Conservation (phyloP, 2,113 vertebrate genomes). For the Phylloscopus whistleri region DNA sequence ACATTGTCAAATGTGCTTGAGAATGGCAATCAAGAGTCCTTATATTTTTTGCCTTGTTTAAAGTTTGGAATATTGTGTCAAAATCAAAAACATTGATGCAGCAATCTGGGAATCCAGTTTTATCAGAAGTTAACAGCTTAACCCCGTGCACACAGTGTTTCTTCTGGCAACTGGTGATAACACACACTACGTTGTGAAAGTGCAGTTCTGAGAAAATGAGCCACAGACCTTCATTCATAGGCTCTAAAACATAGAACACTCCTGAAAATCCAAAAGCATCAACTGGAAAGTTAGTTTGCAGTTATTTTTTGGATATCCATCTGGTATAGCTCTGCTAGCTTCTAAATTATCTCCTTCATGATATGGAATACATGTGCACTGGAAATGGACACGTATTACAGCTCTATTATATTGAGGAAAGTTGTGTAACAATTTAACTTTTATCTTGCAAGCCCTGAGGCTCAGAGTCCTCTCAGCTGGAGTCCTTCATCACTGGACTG, state of each 20-base stretch:
- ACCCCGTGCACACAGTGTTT: rapidly evolving
- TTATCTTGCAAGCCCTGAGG: not conserved
- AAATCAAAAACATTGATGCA: not conserved
- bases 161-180: not conserved
- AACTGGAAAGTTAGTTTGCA: not conserved
- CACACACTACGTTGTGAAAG: not conserved
- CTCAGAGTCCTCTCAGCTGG: not conserved
- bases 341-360: not conserved
- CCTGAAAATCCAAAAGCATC: not conserved
- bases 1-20: not conserved
- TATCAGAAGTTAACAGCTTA: not conserved
- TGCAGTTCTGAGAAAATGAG: not conserved
- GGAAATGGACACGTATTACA: not conserved
- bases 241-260: not conserved
- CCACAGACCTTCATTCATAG: not conserved
- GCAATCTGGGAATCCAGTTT: not conserved
- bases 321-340: not conserved
- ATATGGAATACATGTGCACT: not conserved
- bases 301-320: not conserved
- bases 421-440: not conserved
- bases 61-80: not conserved
- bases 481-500: not conserved
- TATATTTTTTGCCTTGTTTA: not conserved
- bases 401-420: not conserved
- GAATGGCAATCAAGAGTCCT: not conserved